Evolutionary conservation across 2,113 vertebrate species (phyloP).

Genomic region (Pelecanus crispus): DNA sequence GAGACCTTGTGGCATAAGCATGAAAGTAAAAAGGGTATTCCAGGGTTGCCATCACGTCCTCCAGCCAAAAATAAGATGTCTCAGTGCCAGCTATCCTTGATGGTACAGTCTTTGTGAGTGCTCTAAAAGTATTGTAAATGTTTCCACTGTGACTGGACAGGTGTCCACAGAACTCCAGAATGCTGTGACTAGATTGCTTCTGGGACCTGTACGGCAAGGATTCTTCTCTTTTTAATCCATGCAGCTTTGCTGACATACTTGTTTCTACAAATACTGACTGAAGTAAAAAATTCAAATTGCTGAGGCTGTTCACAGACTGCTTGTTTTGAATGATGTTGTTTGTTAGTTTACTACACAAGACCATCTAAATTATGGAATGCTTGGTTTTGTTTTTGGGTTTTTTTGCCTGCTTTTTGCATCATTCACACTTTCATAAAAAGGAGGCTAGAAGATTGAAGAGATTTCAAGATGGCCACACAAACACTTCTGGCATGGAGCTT

Average conservation of each 20-base stretch:
- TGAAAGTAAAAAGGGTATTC: accelerated
- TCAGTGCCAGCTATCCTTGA: not conserved
- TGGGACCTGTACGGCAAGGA: not conserved
- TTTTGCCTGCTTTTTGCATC: not conserved
- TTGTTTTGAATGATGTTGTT: not conserved
- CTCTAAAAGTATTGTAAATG: not conserved
- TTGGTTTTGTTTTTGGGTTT: not conserved
- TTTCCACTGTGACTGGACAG: not conserved
- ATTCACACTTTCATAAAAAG: not conserved
- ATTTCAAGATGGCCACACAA: slow-evolving; percentile 40
- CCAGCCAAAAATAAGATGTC: not conserved
- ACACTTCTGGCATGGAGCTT: not conserved
- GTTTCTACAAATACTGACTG: not conserved
- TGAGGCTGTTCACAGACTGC: not conserved
- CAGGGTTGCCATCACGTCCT: not conserved
- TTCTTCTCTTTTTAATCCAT: not conserved
- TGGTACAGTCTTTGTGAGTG: not conserved
- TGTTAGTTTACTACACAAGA: not conserved
- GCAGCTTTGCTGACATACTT: not conserved
- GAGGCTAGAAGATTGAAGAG: not conserved
- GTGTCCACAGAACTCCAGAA: not conserved
- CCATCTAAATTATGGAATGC: not conserved
- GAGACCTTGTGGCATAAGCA: not conserved
- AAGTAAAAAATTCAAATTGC: not conserved
- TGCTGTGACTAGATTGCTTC: not conserved